Percentiles rank a stretch among this genome's conserved stretches.
Evolutionary conservation across 2,888 invertebrate species (phyloP).

Genomic region (Xanthorhoe designata): DNA sequence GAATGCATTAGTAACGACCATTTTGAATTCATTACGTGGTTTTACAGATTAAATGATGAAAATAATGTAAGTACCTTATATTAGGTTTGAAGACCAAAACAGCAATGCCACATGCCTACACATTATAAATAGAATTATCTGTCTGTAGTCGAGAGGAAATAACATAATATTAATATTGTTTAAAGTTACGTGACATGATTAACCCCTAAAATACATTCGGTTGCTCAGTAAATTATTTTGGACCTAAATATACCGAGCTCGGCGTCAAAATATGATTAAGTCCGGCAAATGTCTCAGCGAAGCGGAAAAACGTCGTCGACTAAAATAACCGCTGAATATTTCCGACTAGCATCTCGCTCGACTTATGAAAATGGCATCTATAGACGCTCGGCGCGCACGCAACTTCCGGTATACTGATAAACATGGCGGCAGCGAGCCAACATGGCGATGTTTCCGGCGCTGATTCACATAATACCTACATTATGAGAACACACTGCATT

Average conservation of each 20-base stretch:
- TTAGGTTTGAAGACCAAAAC: not conserved
- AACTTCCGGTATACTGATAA: conserved; percentile 83
- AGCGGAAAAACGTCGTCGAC: conserved; percentile 80
- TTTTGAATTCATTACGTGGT: not conserved
- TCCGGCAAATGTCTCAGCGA: conserved; percentile 75
- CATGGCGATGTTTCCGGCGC: conserved; percentile 83
- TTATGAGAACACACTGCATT: conserved; percentile 79
- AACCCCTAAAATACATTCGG: conserved; percentile 62
- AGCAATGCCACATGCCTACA: not conserved
- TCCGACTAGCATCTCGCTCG: conserved; percentile 75
- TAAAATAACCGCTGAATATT: conserved; percentile 80
- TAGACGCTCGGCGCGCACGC: conserved; percentile 82
- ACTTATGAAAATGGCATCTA: conserved; percentile 78
- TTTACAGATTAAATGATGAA: not conserved
- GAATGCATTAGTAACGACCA: not conserved
- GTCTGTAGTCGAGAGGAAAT: conserved; percentile 12
- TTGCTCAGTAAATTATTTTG: conserved; percentile 57
- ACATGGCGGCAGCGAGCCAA: conserved; percentile 82
- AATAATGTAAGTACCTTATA: not conserved
- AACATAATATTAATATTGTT: conserved; percentile 3
- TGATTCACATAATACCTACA: conserved; percentile 73
- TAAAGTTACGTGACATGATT: conserved; percentile 37
- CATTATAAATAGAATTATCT: conserved; percentile 6
- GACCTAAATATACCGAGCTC: conserved; percentile 71
- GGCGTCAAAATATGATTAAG: conserved; percentile 79